Evolutionary conservation across 2,888 invertebrate species (phyloP).

Genomic region (Eilema depressum): DNA sequence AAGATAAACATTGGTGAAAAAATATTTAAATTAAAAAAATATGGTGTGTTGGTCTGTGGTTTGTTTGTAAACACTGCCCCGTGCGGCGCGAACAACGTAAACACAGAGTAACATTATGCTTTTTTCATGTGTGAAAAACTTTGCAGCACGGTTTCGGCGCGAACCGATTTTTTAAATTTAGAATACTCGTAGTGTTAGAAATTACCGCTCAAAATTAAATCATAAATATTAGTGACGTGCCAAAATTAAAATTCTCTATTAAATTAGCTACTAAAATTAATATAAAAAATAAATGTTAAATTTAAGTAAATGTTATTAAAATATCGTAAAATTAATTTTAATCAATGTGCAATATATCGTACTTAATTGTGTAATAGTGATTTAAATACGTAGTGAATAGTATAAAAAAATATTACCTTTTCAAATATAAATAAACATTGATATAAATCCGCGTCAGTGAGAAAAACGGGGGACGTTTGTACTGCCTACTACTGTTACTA

Average conservation of each 20-base stretch:
- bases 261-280: conserved; percentile 37
- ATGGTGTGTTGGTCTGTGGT: conserved; percentile 62
- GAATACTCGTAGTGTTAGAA: conserved; percentile 41
- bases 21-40: conserved; percentile 54
- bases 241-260: conserved; percentile 53
- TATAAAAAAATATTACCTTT: conserved; percentile 6
- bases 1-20: conserved; percentile 48
- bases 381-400: conserved; percentile 10
- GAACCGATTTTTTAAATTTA: conserved; percentile 36
- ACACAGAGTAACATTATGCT: conserved; percentile 62
- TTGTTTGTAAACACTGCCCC: conserved; percentile 84
- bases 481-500: conserved; percentile 77
- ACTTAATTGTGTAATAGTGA: conserved; percentile 13
- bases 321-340: conserved; percentile 29
- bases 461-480: conserved; percentile 67
- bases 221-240: conserved; percentile 54
- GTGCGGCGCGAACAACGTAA: conserved; percentile 69
- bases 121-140: conserved; percentile 55
- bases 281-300: conserved; percentile 38
- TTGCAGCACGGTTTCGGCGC: conserved; percentile 49
- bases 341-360: conserved; percentile 35
- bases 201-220: conserved; percentile 58
- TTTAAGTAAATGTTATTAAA: conserved; percentile 31
- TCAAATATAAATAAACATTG: conserved; percentile 59
- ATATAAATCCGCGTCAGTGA: conserved; percentile 70